These are phyloP conservation scores for Clarias fuscus DNA, from an alignment of 2,797 vertebrate genomes.

Conservation along the genomic window DNA sequence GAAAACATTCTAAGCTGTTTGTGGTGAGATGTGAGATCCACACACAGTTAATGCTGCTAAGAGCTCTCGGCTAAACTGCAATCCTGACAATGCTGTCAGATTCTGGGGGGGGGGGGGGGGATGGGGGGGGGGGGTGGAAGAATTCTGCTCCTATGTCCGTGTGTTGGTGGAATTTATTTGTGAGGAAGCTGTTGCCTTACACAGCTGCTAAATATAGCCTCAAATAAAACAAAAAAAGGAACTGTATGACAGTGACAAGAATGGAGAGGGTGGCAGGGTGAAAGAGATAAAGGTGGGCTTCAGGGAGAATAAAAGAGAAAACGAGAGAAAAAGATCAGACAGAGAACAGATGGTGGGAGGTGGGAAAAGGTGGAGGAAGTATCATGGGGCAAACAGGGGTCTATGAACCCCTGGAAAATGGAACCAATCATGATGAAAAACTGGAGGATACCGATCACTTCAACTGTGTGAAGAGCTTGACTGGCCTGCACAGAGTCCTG, in stretches of 20 bases:
- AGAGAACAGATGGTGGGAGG: conserved; percentile 55
- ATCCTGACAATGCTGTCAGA: conserved; percentile 57
- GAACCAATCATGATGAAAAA: neutral
- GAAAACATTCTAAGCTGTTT: conserved; percentile 34
- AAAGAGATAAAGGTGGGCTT: conserved; percentile 18
- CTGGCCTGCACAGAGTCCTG: too few species aligned
- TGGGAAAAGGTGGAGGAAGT: conserved; percentile 55
- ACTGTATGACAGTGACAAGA: conserved; percentile 54
- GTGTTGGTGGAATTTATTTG: conserved; percentile 54
- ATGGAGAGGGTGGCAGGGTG: conserved; percentile 13
- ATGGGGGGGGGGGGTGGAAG: too few species aligned
- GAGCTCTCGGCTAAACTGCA: conserved; percentile 59
- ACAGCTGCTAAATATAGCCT: conserved; percentile 40
- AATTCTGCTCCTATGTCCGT: conserved; percentile 47
- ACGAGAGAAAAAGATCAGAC: conserved; percentile 49
- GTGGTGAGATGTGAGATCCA: conserved; percentile 63
- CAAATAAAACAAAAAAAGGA: conserved; percentile 41
- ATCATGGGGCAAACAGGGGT: conserved; percentile 44
- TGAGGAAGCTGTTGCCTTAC: conserved; percentile 34
- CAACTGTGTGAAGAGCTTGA: neutral
- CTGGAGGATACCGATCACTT: neutral
- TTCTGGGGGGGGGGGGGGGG: conserved; percentile 30
- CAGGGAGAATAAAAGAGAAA: conserved; percentile 43
- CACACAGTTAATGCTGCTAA: conserved; percentile 63
- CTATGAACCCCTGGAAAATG: neutral